Evolutionary conservation across 2,888 invertebrate genomes (phyloP).

Genomic region (Ceraclea dissimilis): DNA sequence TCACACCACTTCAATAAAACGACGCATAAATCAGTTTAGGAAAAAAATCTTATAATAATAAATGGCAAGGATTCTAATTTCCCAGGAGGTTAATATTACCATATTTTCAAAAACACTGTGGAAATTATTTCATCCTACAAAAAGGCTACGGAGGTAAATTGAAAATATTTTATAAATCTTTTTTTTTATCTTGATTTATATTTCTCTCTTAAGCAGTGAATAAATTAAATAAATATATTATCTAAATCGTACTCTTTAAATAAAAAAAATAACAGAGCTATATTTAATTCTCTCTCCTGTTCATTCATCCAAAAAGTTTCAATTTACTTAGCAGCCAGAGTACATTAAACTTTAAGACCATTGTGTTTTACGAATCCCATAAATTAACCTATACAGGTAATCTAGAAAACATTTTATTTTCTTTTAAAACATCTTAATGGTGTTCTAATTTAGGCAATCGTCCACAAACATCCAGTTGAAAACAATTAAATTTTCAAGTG

Average conservation of each 20-base stretch:
- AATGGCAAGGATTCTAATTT: not conserved
- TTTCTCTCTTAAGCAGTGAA: not conserved
- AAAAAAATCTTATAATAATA: too few relatives aligned
- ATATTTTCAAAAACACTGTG: not conserved
- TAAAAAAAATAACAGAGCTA: not conserved
- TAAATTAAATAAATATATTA: not conserved
- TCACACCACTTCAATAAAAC: too few relatives aligned
- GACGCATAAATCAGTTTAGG: too few relatives aligned
- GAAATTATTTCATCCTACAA: not conserved
- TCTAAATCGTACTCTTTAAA: not conserved
- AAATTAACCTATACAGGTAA: too few relatives aligned
- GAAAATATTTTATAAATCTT: not conserved
- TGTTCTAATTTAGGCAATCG: too few relatives aligned
- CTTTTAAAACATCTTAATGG: too few relatives aligned
- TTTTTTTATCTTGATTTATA: not conserved
- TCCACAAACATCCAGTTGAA: too few relatives aligned
- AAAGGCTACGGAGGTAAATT: not conserved
- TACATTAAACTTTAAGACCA: too few relatives aligned
- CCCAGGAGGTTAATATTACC: not conserved
- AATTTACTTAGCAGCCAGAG: not conserved
- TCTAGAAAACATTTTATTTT: too few relatives aligned
- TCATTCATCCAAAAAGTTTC: not conserved
- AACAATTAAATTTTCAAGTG: too few relatives aligned
- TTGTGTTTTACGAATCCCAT: too few relatives aligned
- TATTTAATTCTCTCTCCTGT: too few relatives aligned